These are phyloP conservation scores for Melikaiella ostensackeni DNA, from an alignment of 2,888 invertebrate genomes.

Conservation along the genomic window DNA sequence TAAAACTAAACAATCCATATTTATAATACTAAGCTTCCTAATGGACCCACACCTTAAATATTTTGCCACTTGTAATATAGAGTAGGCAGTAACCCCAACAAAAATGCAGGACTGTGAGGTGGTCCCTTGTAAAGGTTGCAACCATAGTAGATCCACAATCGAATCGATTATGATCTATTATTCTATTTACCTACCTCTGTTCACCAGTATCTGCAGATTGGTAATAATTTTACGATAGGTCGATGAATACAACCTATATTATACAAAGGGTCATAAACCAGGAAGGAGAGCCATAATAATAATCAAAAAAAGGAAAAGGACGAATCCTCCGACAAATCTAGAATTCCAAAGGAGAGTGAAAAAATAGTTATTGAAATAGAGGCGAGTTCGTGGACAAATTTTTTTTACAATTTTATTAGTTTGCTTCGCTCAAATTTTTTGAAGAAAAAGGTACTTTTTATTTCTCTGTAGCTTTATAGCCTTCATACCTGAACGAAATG, in stretches of 20 bases:
- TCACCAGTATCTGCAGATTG: background rate
- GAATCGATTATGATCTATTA: slow-evolving; percentile 11
- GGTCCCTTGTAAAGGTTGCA: background rate
- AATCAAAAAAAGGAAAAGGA: slow-evolving; percentile 3
- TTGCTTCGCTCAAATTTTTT: background rate
- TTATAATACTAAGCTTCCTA: slow-evolving; percentile 14
- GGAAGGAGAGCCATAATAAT: slow-evolving; percentile 14
- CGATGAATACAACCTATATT: background rate
- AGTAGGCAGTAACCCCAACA: background rate
- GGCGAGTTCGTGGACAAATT: background rate
- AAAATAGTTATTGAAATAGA: slow-evolving; percentile 8
- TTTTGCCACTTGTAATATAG: background rate
- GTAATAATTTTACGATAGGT: background rate
- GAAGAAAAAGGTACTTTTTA: background rate
- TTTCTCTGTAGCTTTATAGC: background rate
- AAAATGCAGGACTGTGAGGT: too few relatives aligned
- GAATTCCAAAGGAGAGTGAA: background rate
- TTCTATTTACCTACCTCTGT: background rate
- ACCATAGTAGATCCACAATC: background rate
- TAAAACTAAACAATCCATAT: slow-evolving; percentile 15
- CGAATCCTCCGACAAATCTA: too few relatives aligned
- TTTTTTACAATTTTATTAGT: background rate
- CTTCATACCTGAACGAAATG: background rate
- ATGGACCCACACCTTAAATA: background rate
- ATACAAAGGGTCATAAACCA: background rate